Percentiles rank a stretch among this genome's conserved stretches.
Conservation (phyloP, 2,797 vertebrate species). For the Myotis daubentonii region DNA sequence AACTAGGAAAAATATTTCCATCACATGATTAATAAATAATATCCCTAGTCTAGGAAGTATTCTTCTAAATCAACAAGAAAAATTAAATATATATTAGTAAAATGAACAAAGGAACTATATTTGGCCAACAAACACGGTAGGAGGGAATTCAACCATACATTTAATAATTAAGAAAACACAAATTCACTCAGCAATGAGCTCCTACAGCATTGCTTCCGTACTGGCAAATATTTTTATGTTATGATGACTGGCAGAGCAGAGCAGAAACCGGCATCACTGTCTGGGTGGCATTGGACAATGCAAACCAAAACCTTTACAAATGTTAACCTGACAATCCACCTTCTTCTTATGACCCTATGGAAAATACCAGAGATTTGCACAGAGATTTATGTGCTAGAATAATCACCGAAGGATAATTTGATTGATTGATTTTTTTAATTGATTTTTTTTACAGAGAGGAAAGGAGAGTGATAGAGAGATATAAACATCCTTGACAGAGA, state of each 20-base stretch:
- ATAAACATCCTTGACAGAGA: too few species aligned
- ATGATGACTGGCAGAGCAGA: not conserved
- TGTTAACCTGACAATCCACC: not conserved
- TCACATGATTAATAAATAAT: not conserved
- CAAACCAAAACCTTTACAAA: not conserved
- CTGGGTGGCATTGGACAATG: not conserved
- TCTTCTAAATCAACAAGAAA: slow-evolving; percentile 10
- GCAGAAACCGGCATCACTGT: not conserved
- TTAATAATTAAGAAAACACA: slow-evolving; percentile 14
- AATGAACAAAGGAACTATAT: not conserved
- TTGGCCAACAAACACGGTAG: not conserved
- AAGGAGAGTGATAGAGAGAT: too few species aligned
- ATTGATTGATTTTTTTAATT: too few species aligned
- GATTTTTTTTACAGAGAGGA: too few species aligned
- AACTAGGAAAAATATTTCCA: not conserved
- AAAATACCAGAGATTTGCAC: slow-evolving; percentile 3
- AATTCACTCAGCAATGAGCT: not conserved
- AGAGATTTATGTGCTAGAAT: slow-evolving; percentile 16
- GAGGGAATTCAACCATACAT: not conserved
- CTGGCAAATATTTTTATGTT: not conserved
- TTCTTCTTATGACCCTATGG: not conserved
- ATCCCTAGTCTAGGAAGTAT: not conserved
- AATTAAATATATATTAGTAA: not conserved
- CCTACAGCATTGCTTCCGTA: not conserved
- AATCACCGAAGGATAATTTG: not conserved